Evolutionary conservation across 30 jellyfish, hydroid and myxozoan species (phyloP), one percentile per base, ranked within the genome.

Genomic region (Sanderia malayensis): DNA sequence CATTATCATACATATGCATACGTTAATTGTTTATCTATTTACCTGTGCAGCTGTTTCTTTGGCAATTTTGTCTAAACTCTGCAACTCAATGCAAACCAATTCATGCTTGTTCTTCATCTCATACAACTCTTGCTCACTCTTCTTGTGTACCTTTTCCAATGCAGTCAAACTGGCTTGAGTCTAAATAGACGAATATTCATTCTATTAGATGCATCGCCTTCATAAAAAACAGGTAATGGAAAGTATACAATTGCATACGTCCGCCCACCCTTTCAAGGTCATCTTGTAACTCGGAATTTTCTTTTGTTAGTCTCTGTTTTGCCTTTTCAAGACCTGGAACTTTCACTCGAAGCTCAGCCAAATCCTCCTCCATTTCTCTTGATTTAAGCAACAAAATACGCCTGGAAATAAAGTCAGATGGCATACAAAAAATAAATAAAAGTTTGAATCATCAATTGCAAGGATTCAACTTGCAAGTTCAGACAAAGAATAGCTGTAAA

Each of bases 181-280:
- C 89, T 78, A n/a, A n/a, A n/a, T n/a, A n/a, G n/a, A n/a, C n/a
- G n/a, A n/a, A n/a, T n/a, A n/a, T n/a, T n/a, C n/a, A n/a, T n/a
- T n/a, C n/a, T n/a, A n/a, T n/a, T n/a, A n/a, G n/a, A n/a, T n/a
- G n/a, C n/a, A n/a, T n/a, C n/a, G n/a, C n/a, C n/a, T n/a, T n/a
- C n/a, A n/a, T n/a, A n/a, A n/a, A n/a, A n/a, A n/a, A n/a, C n/a
- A n/a, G n/a, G n/a, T n/a, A n/a, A n/a, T n/a, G n/a, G n/a, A n/a
- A n/a, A n/a, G n/a, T n/a, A n/a, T n/a, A n/a, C n/a, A n/a, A n/a
- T n/a, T n/a, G n/a, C n/a, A n/a, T n/a, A n/a, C n/a, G n/a, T n/a
- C n/a, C n/a, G n/a, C 55, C 23, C 67, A 83, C 95, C 88, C 75
- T 74, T 57, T 83, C 95, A 8, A 83, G 67, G 7, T 73, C 87